Evolutionary conservation across 23 tunicate species (phyloP).

Genomic region (Clavelina lepadiformis): DNA sequence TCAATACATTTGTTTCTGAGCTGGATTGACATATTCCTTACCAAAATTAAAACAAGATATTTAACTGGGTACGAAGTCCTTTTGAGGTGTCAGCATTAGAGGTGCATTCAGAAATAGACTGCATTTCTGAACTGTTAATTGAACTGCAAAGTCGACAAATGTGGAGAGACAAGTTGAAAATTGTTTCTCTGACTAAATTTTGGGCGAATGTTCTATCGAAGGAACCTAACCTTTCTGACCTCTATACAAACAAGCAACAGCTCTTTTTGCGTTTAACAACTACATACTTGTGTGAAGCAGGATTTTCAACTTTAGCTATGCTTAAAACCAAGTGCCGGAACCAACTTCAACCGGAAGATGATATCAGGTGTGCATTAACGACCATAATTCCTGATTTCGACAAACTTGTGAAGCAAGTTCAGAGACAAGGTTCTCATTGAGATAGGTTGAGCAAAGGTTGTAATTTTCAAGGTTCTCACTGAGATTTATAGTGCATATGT

Average conservation of each 20-base stretch:
- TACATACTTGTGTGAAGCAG: conserved; percentile 2
- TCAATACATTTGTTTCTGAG: conserved; percentile 31
- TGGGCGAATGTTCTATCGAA: conserved; percentile 12
- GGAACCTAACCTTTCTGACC: conserved; percentile 19
- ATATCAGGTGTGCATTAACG: too few species aligned
- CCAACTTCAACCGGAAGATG: too few species aligned
- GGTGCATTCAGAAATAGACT: conserved; percentile 8
- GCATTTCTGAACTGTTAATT: conserved; percentile 30
- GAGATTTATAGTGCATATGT: too few species aligned
- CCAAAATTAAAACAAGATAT: conserved; percentile 23
- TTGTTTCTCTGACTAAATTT: conserved; percentile 17
- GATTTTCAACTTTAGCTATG: conserved; percentile 16
- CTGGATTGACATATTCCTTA: too few species aligned
- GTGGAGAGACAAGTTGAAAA: conserved; percentile 42
- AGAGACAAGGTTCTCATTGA: too few species aligned
- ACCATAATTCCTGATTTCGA: too few species aligned
- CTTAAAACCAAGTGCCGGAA: conserved; percentile 26
- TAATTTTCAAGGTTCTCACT: too few species aligned
- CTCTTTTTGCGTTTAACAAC: too few species aligned
- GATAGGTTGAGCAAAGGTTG: too few species aligned
- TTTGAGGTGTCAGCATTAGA: conserved; percentile 34
- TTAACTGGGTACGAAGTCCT: conserved; percentile 49
- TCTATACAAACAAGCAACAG: conserved; percentile 12
- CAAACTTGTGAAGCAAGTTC: too few species aligned
- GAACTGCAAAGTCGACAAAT: conserved; percentile 47